Conservation (phyloP, 1,140 invertebrate species). For the Acromyrmex echinatior region DNA sequence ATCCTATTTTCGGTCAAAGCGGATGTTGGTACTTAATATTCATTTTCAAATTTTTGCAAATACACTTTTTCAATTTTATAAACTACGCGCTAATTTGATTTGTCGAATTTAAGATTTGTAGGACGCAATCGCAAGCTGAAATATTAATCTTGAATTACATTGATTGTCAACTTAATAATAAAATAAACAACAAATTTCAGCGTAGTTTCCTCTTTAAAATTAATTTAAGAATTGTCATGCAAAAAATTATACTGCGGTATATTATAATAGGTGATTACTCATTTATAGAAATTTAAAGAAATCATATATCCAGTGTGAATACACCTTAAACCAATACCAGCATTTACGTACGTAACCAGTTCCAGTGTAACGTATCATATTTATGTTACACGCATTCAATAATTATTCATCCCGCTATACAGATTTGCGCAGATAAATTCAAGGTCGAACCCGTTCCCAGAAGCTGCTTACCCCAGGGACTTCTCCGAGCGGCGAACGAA, state of each 20-base stretch:
- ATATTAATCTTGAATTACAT: no score
- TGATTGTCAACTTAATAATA: no score
- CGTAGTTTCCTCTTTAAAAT: not conserved
- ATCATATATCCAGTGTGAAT: constrained; percentile 54
- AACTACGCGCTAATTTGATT: no score
- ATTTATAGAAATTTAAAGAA: not conserved
- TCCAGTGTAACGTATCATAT: constrained; percentile 66
- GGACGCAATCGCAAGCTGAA: no score
- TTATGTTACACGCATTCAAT: constrained; percentile 74
- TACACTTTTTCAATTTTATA: no score
- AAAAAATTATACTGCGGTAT: not conserved
- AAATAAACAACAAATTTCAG: not conserved
- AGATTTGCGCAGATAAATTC: constrained; percentile 73
- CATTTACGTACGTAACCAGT: constrained; percentile 67
- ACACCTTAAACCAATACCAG: constrained; percentile 60
- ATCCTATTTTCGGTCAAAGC: no score
- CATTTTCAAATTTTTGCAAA: no score
- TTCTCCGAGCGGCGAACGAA: constrained; percentile 80
- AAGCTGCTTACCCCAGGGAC: constrained; percentile 64
- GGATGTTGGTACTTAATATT: no score
- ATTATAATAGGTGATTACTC: not conserved
- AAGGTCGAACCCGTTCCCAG: constrained; percentile 71
- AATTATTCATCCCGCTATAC: constrained; percentile 74
- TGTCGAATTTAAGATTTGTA: no score
- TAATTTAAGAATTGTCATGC: not conserved